Conservation (phyloP, 2,797 vertebrate genomes). For the Eutrigla gurnardus region DNA sequence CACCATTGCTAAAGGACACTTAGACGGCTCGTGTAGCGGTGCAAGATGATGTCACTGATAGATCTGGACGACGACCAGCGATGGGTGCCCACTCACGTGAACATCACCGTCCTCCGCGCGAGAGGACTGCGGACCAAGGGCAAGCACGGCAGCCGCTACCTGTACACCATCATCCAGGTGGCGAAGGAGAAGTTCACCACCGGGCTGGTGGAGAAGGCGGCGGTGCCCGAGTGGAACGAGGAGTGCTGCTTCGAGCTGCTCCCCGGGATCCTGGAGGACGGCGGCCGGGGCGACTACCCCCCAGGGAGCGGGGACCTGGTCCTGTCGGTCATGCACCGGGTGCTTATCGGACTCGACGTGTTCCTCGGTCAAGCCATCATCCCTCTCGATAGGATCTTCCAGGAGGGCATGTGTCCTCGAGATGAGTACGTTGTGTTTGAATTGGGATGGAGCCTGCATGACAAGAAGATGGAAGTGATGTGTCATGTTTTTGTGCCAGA, state of each 20-base stretch:
- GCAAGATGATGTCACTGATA: constrained; percentile 85
- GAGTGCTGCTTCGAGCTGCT: constrained; percentile 93
- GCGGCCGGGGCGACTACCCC: constrained; percentile 78
- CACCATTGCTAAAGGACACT: neutral
- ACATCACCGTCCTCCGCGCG: constrained; percentile 92
- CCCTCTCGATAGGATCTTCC: constrained; percentile 87
- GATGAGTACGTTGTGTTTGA: constrained; percentile 86
- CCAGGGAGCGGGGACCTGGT: constrained; percentile 86
- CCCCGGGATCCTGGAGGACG: constrained; percentile 88
- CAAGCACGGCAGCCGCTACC: constrained; percentile 92
- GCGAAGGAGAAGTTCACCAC: constrained; percentile 95
- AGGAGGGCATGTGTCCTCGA: constrained; percentile 85
- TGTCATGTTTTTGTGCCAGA: neutral
- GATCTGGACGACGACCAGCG: constrained; percentile 88
- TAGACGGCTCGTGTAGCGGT: neutral
- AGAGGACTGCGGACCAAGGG: constrained; percentile 92
- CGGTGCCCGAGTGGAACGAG: constrained; percentile 91
- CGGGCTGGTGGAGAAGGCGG: constrained; percentile 91
- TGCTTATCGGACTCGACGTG: constrained; percentile 93
- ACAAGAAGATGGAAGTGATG: neutral
- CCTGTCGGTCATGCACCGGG: constrained; percentile 94
- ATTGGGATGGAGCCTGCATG: constrained; percentile 7
- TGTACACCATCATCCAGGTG: constrained; percentile 94
- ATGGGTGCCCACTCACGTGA: constrained; percentile 95
- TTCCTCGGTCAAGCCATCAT: constrained; percentile 91